Evolutionary conservation across 92 coral and sea anemone genomes (phyloP).

Genomic region (Galaxea fascicularis): DNA sequence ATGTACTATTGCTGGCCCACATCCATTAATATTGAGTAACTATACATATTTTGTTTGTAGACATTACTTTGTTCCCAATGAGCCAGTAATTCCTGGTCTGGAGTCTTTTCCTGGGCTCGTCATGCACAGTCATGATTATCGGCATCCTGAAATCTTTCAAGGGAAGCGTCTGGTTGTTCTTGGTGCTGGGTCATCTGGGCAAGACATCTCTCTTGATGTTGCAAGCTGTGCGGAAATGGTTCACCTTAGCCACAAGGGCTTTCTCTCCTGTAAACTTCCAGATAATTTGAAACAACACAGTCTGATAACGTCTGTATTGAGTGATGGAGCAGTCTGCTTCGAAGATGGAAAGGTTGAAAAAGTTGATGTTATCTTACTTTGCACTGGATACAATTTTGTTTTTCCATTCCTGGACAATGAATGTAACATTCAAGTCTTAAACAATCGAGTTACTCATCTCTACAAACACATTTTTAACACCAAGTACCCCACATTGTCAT

Average conservation of each 20-base stretch:
- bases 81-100: conserved; percentile 82
- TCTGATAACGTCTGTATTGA: conserved; percentile 51
- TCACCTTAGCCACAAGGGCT: conserved; percentile 74
- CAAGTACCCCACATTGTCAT: conserved; percentile 70
- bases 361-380: conserved; percentile 78
- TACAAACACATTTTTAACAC: conserved; percentile 86
- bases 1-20: no score
- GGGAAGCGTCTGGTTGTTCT: conserved; percentile 75
- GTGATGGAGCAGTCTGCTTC: conserved; percentile 70
- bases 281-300: conserved; percentile 64
- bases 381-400: conserved; percentile 85
- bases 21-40: no score
- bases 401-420: conserved; percentile 81
- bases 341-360: conserved; percentile 56
- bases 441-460: conserved; percentile 76
- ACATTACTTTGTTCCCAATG: conserved; percentile 75
- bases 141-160: conserved; percentile 72
- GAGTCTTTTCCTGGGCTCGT: conserved; percentile 79
- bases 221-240: conserved; percentile 66
- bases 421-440: conserved; percentile 65
- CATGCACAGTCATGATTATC: conserved; percentile 86
- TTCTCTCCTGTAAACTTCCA: conserved; percentile 58
- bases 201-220: conserved; percentile 80
- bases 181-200: conserved; percentile 87
- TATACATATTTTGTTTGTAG: conserved; percentile 50